Evolutionary conservation across 1,140 invertebrate species (phyloP).

Genomic region (Gryon sp.): DNA sequence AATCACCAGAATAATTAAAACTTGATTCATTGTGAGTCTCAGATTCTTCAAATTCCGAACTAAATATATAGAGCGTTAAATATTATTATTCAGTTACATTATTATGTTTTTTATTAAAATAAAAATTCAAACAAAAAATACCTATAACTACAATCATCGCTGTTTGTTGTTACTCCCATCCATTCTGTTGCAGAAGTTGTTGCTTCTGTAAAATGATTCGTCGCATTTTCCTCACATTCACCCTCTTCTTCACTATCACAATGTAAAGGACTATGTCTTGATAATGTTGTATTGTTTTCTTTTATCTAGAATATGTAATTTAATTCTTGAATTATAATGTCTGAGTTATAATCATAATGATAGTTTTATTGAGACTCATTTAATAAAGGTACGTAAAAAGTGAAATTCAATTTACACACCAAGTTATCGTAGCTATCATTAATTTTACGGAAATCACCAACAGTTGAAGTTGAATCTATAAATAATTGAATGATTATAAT

Average conservation of each 20-base stretch:
- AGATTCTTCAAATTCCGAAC: slow-evolving; percentile 85
- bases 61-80: too few species aligned
- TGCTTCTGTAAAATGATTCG: slow-evolving; percentile 79
- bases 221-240: slow-evolving; percentile 79
- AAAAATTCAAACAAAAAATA: slow-evolving; percentile 54
- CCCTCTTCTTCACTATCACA: slow-evolving; percentile 83
- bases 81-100: background rate
- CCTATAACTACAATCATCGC: slow-evolving; percentile 90
- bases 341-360: too few species aligned
- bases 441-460: slow-evolving; percentile 64
- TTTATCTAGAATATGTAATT: slow-evolving; percentile 62
- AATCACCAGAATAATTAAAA: slow-evolving; percentile 76
- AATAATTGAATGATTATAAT: slow-evolving; percentile 52
- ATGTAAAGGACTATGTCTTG: slow-evolving; percentile 70
- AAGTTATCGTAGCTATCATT: slow-evolving; percentile 65
- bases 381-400: too few species aligned
- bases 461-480: slow-evolving; percentile 61
- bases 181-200: slow-evolving; percentile 89
- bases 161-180: slow-evolving; percentile 91
- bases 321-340: too few species aligned
- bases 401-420: too few species aligned
- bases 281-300: slow-evolving; percentile 56
- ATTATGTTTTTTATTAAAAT: background rate
- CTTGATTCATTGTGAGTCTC: slow-evolving; percentile 78
- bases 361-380: too few species aligned